Evolutionary conservation across 2,797 vertebrate species (phyloP).

Genomic region (Fundulus diaphanus): DNA sequence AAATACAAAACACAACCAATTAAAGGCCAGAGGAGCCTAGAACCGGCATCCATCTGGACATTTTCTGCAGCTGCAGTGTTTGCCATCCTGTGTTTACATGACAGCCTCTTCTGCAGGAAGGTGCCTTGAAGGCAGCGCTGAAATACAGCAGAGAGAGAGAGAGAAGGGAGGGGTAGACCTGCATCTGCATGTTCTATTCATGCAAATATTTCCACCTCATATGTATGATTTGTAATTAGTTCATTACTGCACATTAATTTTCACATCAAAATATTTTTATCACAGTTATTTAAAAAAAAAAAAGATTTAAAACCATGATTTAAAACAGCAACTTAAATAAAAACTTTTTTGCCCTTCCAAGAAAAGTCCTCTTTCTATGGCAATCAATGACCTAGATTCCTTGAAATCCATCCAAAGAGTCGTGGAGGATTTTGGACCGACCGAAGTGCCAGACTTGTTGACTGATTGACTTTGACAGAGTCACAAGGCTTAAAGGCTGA

Average conservation of each 20-base stretch:
- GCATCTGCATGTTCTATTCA: background rate
- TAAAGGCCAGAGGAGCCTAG: background rate
- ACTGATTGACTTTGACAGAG: conserved; percentile 11
- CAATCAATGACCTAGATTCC: conserved; percentile 6
- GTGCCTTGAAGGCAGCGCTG: background rate
- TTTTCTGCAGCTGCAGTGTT: conserved; percentile 2
- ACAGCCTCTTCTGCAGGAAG: background rate
- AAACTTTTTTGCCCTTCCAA: background rate
- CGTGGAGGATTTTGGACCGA: background rate
- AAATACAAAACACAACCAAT: too few species aligned
- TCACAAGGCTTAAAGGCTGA: background rate
- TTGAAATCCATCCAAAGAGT: background rate
- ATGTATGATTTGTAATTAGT: background rate
- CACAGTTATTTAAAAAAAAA: background rate
- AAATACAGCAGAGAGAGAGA: background rate
- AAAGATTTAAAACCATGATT: background rate
- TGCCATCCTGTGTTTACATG: background rate
- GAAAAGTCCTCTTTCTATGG: background rate
- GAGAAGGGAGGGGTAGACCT: background rate
- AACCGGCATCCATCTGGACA: background rate
- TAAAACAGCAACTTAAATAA: background rate
- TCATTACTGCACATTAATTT: background rate
- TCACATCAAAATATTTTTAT: background rate
- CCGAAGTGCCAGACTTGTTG: background rate
- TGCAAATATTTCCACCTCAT: background rate